Evolutionary conservation across 2,888 invertebrate genomes (phyloP).

Genomic region (Strigamia maritima): DNA sequence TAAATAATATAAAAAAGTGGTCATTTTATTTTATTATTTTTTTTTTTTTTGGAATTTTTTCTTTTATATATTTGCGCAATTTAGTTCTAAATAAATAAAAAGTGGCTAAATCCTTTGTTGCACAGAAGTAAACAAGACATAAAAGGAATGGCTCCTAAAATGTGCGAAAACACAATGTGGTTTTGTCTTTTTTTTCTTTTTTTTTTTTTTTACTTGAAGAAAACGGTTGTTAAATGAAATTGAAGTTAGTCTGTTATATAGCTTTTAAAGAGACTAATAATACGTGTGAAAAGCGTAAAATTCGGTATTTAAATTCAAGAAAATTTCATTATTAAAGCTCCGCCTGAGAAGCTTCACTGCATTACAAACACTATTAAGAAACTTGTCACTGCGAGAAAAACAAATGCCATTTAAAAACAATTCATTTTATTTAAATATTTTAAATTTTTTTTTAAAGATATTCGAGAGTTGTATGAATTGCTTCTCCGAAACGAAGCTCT

Average conservation of each 20-base stretch:
- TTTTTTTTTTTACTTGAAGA: not conserved
- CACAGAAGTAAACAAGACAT: not conserved
- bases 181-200: too few species aligned
- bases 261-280: too few species aligned
- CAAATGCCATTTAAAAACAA: not conserved
- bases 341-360: not conserved
- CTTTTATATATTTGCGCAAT: too few species aligned
- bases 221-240: not conserved
- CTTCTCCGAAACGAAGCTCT: conserved; percentile 44
- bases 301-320: conserved; percentile 3
- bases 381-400: not conserved
- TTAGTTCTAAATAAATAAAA: not conserved
- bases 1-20: not conserved
- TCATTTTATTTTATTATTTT: too few species aligned
- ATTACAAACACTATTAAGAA: not conserved
- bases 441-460: conserved; percentile 38
- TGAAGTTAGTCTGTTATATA: not conserved
- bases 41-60: too few species aligned
- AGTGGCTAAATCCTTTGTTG: too few species aligned
- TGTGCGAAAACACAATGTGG: not conserved
- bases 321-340: not conserved
- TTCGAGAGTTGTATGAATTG: conserved; percentile 45
- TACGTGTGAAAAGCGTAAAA: not conserved
- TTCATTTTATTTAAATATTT: not conserved
- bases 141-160: not conserved